phyloP scores from a whole-genome alignment of 2,797 vertebrate species.

The Anabas testudineus region DNA sequence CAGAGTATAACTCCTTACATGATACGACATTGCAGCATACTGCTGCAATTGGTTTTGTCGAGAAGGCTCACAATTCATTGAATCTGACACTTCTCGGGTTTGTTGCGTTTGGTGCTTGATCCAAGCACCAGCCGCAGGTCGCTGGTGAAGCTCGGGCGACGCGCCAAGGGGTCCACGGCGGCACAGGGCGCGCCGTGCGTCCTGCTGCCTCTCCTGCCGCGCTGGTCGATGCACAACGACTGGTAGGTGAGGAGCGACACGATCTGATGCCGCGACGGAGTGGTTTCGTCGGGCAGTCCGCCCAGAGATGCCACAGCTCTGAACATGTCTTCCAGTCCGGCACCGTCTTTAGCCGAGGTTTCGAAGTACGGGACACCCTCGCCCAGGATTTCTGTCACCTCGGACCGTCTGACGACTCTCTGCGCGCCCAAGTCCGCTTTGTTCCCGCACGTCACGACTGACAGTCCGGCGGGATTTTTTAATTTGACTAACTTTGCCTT shows the following conservation, averaged over 20 bases:
- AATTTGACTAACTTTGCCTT: constrained; percentile 77
- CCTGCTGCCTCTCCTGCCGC: constrained; percentile 59
- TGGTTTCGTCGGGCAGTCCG: constrained; percentile 79
- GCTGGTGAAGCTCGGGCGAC: constrained; percentile 83
- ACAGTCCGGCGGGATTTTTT: constrained; percentile 61
- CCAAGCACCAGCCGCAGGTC: constrained; percentile 82
- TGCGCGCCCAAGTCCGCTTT: constrained; percentile 74
- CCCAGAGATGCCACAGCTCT: constrained; percentile 71
- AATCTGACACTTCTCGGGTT: constrained; percentile 85
- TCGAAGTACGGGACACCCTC: constrained; percentile 74
- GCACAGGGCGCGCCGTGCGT: constrained; percentile 69
- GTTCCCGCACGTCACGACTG: constrained; percentile 80
- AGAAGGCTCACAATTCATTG: constrained; percentile 82
- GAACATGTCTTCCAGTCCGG: constrained; percentile 78
- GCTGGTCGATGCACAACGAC: constrained; percentile 63
- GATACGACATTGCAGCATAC: constrained; percentile 79
- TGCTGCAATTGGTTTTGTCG: constrained; percentile 79
- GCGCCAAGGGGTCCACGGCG: constrained; percentile 78
- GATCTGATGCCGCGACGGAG: constrained; percentile 76
- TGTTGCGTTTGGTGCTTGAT: constrained; percentile 78
- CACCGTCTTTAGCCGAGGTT: constrained; percentile 79
- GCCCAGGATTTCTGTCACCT: constrained; percentile 63
- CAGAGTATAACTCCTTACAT: constrained; percentile 85
- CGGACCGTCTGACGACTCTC: constrained; percentile 54
- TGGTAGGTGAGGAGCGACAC: constrained; percentile 79